Evolutionary conservation across 2,888 invertebrate species (phyloP).

Genomic region (Drymonia ruficornis): DNA sequence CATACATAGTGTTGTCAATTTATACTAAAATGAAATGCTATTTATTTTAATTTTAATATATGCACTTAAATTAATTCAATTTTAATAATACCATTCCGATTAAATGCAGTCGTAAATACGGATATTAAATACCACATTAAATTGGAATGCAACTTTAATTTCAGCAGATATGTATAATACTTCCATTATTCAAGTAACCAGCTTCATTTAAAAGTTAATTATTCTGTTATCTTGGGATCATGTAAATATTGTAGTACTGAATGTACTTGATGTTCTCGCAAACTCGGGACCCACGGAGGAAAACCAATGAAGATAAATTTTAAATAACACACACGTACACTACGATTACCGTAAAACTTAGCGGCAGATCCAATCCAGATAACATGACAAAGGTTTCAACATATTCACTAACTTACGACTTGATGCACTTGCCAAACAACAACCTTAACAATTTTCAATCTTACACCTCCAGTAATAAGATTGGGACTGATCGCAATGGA

Average conservation of each 20-base stretch:
- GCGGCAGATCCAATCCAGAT: constrained; percentile 69
- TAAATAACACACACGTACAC: constrained; percentile 49
- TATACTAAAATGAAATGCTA: too few relatives aligned
- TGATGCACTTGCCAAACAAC: constrained; percentile 13
- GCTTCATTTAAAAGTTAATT: constrained; percentile 19
- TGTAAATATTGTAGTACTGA: constrained; percentile 30
- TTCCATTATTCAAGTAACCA: background rate
- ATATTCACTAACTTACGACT: constrained; percentile 41
- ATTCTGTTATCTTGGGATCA: constrained; percentile 32
- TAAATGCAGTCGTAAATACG: background rate
- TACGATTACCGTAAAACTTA: constrained; percentile 74
- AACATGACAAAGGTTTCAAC: constrained; percentile 72
- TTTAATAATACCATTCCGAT: background rate
- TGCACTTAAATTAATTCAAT: background rate
- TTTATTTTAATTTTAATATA: too few relatives aligned
- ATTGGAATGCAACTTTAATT: background rate
- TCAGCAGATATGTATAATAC: background rate
- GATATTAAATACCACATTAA: background rate
- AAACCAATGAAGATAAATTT: constrained; percentile 59
- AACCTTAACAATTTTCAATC: constrained; percentile 14
- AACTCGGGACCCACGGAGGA: constrained; percentile 44
- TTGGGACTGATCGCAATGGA: background rate
- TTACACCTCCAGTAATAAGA: constrained; percentile 11
- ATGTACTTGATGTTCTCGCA: constrained; percentile 40
- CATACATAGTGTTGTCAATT: background rate